Conservation (phyloP, 2,888 invertebrate genomes). For the Linyphia triangularis region DNA sequence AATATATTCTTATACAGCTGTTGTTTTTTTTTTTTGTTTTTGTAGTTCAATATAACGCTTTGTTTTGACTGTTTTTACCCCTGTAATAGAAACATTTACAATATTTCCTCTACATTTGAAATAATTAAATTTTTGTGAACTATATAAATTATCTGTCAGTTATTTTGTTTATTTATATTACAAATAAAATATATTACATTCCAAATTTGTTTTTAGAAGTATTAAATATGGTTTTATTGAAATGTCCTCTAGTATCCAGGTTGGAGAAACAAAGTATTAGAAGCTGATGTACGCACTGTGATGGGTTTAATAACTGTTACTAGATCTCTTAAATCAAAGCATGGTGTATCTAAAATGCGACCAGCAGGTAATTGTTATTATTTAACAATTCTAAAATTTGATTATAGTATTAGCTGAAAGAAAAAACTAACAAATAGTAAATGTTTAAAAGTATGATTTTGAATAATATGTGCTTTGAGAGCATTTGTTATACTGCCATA, state of each 20-base stretch:
- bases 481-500: no score
- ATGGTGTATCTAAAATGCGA: slow-evolving; percentile 51
- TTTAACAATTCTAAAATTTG: not conserved
- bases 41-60: no score
- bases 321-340: slow-evolving; percentile 66
- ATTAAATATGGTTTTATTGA: not conserved
- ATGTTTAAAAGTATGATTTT: not conserved
- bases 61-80: no score
- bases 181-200: not conserved
- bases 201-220: not conserved
- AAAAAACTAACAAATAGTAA: not conserved
- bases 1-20: no score
- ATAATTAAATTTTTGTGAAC: not conserved
- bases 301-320: slow-evolving; percentile 48
- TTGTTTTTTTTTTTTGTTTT: not conserved
- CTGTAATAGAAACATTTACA: no score
- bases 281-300: slow-evolving; percentile 55
- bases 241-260: slow-evolving; percentile 22
- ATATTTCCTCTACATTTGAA: no score
- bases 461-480: not conserved
- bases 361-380: slow-evolving; percentile 48
- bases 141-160: not conserved
- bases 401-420: not conserved
- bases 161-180: not conserved
- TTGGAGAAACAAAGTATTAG: slow-evolving; percentile 66